Conservation (phyloP, 2,888 invertebrate genomes). For the Rotaria socialis region DNA sequence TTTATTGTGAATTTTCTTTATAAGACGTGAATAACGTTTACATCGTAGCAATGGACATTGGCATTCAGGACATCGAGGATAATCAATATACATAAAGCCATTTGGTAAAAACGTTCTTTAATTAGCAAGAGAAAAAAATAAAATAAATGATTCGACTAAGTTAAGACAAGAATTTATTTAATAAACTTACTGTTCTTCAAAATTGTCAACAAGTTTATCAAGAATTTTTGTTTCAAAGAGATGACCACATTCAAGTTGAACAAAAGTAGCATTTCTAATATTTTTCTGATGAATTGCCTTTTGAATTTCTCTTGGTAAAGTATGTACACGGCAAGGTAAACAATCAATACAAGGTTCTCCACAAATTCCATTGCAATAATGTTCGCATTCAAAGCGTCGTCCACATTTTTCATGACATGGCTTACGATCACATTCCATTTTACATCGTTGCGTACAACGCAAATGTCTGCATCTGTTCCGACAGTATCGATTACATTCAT, state of each 20-base stretch:
- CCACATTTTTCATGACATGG: background rate
- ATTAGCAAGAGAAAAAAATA: background rate
- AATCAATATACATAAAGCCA: background rate
- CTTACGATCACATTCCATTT: background rate
- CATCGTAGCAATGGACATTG: background rate
- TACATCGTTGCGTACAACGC: background rate
- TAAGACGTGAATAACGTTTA: background rate
- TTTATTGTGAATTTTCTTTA: background rate
- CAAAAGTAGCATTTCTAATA: background rate
- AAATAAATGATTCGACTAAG: background rate
- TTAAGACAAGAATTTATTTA: background rate
- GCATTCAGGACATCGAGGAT: constrained; percentile 17
- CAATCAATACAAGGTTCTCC: constrained; percentile 30
- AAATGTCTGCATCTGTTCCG: background rate
- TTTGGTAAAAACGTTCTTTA: background rate
- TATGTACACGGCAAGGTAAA: background rate
- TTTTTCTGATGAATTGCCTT: background rate
- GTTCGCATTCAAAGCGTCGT: background rate
- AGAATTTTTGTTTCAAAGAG: background rate
- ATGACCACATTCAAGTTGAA: constrained; percentile 10
- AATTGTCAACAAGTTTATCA: background rate
- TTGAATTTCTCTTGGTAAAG: background rate
- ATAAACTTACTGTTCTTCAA: background rate
- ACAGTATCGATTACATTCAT: background rate
- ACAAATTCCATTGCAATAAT: background rate